Evolutionary conservation across 2,888 invertebrate species (phyloP), one percentile per base, ranked within the genome.

Genomic region (Lampropteryx suffumata): DNA sequence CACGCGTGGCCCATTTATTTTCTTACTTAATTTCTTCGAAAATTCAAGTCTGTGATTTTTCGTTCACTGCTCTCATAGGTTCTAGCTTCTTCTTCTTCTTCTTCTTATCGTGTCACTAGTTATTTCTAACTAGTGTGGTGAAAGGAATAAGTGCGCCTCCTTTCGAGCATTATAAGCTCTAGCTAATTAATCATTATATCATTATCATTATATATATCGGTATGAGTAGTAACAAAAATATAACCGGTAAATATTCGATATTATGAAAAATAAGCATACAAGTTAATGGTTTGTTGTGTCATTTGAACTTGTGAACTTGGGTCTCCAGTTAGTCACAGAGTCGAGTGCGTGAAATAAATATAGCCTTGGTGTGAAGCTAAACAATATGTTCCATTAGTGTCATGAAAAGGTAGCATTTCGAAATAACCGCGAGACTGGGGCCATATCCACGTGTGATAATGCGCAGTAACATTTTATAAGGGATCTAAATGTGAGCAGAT

Each of bases 401-500:
- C 80, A 83, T 85, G 84, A 86, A 86, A 84, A 84, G 79, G 83
- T 79, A 82, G 74, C 79, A 71, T 82, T 83, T 78, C 71, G 79
- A 81, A 84, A 86, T 81, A 84, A 84, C 80, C 79, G 71, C 79
- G 76, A 75, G 76, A 73, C 76, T 73, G 68, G 69, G 64, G 71
- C 79, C 73, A 69, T 82, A 83, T 81, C 77, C 87, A 84, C 80
- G 85, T 86, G 87, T 82, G 84, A 84, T 87, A 87, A 87, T 84
- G 82, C 77, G 87, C 84, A 82, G 83, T 87, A 84, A 88, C 88
- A 85, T 88, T 88, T 88, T 88, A 88, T 85, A 88, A 84, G 85
- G 87, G 86, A 84, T 85, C 84, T 80, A 78, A 84, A 88, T 85
- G 86, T 79, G 84, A 81, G 85, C 88, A 86, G 86, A 88, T 88